phyloP scores from a whole-genome alignment of 2,797 vertebrate genomes.

The Lutra lutra region DNA sequence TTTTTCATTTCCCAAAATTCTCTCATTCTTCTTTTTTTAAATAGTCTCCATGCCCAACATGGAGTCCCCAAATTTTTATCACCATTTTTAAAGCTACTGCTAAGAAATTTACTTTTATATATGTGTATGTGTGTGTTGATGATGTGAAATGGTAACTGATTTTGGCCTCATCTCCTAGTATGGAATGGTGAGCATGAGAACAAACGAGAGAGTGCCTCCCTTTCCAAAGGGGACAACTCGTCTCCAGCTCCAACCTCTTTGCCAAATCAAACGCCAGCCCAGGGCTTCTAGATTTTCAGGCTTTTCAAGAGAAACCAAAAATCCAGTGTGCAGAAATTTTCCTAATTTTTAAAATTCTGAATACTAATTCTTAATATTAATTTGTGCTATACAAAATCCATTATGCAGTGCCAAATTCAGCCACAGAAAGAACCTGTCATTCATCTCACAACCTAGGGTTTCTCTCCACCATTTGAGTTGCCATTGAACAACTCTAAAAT shows the following conservation, averaged over 20 bases:
- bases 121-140: background rate
- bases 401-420: background rate
- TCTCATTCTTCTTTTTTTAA: background rate
- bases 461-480: background rate
- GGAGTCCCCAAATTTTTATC: background rate
- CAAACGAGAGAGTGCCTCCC: background rate
- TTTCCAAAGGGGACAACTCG: background rate
- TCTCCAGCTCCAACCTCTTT: background rate
- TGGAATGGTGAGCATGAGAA: background rate
- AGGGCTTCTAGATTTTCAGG: background rate
- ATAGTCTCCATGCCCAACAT: background rate
- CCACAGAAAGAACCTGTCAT: background rate
- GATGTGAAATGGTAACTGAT: background rate
- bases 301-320: background rate
- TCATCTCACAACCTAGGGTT: background rate
- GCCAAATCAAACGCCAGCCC: background rate
- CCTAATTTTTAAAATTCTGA: background rate
- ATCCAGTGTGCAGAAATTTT: background rate
- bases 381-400: background rate
- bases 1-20: background rate
- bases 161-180: background rate
- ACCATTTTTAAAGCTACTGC: background rate
- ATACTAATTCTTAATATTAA: background rate
- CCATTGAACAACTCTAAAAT: background rate
- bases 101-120: background rate